phyloP scores from a whole-genome alignment of 2,797 vertebrate species.

The Oreochromis mossambicus region DNA sequence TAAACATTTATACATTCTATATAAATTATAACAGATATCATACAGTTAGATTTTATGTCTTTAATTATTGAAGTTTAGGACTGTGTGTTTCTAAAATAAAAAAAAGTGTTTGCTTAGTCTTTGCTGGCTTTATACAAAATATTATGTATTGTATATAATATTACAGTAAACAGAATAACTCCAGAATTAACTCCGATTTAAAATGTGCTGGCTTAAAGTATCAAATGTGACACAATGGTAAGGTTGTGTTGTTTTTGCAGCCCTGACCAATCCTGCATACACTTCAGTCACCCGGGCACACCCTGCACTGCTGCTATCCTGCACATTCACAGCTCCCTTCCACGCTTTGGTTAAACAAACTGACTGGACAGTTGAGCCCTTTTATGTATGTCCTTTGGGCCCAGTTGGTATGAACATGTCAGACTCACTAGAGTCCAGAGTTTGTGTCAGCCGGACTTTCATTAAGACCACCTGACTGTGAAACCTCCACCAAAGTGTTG shows the following conservation, averaged over 20 bases:
- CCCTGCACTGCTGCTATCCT: background rate
- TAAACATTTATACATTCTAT: background rate
- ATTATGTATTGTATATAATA: rapidly evolving
- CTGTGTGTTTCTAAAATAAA: background rate
- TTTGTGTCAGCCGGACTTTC: background rate
- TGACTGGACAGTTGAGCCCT: background rate
- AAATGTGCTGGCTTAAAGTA: background rate
- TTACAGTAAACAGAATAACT: background rate
- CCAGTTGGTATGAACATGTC: background rate
- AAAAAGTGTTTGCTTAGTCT: rapidly evolving
- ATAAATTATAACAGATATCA: background rate
- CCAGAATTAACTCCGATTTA: too few relatives aligned
- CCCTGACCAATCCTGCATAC: background rate
- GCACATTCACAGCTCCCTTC: background rate
- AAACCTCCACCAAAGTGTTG: background rate
- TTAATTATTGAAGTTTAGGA: rapidly evolving
- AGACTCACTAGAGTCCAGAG: background rate
- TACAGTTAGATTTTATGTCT: background rate
- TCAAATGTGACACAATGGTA: background rate
- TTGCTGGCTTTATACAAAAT: background rate
- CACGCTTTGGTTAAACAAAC: background rate
- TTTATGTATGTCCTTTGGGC: background rate
- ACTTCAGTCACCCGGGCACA: rapidly evolving
- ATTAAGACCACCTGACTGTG: background rate
- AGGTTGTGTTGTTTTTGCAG: background rate